Evolutionary conservation across 1,140 invertebrate species (phyloP), one percentile per base, ranked within the genome.

Genomic region (Drosophila sturtevanti): DNA sequence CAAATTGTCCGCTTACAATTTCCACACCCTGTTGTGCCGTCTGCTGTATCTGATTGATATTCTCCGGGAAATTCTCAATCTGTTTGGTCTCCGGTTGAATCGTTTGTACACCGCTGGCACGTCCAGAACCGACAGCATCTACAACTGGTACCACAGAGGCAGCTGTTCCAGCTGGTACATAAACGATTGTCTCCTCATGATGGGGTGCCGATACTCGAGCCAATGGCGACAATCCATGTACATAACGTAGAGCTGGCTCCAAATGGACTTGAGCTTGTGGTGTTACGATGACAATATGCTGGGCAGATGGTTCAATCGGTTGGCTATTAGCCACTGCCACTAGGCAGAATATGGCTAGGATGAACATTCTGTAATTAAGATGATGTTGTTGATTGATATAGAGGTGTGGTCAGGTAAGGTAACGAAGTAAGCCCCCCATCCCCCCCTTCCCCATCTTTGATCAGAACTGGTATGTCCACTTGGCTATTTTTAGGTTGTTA

Each of bases 271-370:
- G 90, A 0, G 90, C 90, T 71, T 91, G 90, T 12, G 90, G 90
- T 4, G 90, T 91, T 34, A 91, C 81, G 34, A 91, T 91, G 21
- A 91, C 78, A 70, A 91, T 89, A 21, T 91, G 90, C 73, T 90
- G 81, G 22, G 84, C 74, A 41, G 85, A 48, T 41, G 86, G 76
- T 52, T 78, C 77, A 34, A 86, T 62, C 14, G 79, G 86, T 66
- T 73, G 75, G 72, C 73, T 81, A 63, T 79, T 62, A 6, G 75
- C 70, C 63, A 72, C 55, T 52, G 89, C 70, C 70, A 79, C 54
- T 62, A 81, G 63, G 72, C 80, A 86, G 62, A 91, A 63, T 37
- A 91, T 58, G 41, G 81, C 72, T 44, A 89, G 70, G 52, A 79
- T 77, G 65, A 89, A 79, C 90, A 91, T 91, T 44, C 59, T 82